Evolutionary conservation across 1,140 invertebrate genomes (phyloP), one percentile per base, ranked within the genome.

Genomic region (Chionoecetes opilio): DNA sequence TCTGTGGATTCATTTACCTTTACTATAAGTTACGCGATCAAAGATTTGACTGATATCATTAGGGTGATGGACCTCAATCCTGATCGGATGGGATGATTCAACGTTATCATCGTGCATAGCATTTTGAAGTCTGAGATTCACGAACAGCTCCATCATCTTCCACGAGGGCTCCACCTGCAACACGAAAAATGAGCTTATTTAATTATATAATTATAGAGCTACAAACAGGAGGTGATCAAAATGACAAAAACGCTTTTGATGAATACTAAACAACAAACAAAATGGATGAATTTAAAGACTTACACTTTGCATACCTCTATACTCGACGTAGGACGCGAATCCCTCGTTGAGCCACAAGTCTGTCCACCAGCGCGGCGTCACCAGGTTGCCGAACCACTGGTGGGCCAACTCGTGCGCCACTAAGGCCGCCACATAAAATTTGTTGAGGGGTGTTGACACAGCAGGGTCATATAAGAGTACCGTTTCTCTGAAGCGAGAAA

Each of bases 31-130:
- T 95, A 99, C 99, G 82, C 98, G 97, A 97, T 99, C 99, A 97
- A 99, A 99, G 93, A 99, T 99, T 97, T 99, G 98, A 95, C 98
- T 98, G 17, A 99, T 99, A 97, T 99, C 99, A 96, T 99, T 98
- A 0, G 99, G 99, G 97, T 99, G 98, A 0, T 97, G 97, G 0
- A 99, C 99, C 95, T 98, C 98, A 2, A 99, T 98, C 0, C 98
- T 99, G 96, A 99, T 98, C 32, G 99, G 99, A 97, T 99, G 99
- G 0, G 99, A 99, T 0, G 98, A 98, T 46, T 98, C 98, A 6
- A 99, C 97, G 2, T 98, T 98, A 97, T 99, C 99, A 86, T 99
- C 97, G 63, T 97, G 97, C 96, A 99, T 98, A 0, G 99, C 98
- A 92, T 97, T 98, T 95, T 99, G 98, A 31, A 99, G 3, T 3